Percentiles rank a stretch among this genome's conserved stretches.
phyloP scores from a whole-genome alignment of 1,140 invertebrate species.

The Drosophila kanapiae region DNA sequence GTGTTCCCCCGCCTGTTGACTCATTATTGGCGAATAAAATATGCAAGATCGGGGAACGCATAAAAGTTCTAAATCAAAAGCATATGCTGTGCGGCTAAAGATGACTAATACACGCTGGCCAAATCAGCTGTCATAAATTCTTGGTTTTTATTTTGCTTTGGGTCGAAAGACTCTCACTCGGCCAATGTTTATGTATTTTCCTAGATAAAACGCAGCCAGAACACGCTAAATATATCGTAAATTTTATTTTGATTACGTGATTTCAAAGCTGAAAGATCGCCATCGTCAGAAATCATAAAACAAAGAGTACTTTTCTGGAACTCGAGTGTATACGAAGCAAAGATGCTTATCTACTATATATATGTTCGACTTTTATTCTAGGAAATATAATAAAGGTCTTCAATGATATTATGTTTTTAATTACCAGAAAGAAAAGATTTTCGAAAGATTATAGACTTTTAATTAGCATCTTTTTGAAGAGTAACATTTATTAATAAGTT shows the following conservation, averaged over 20 bases:
- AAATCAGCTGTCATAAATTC: constrained; percentile 64
- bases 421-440: no score
- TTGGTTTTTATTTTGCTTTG: constrained; percentile 58
- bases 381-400: neutral
- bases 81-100: constrained; percentile 40
- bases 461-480: neutral
- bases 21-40: constrained; percentile 39
- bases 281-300: constrained; percentile 2
- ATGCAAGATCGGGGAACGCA: constrained; percentile 20
- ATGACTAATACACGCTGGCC: constrained; percentile 60
- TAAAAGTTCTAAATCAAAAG: constrained; percentile 48
- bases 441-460: no score
- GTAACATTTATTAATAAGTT: neutral
- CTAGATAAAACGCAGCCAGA: constrained; percentile 43
- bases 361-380: neutral
- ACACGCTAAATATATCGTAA: constrained; percentile 36
- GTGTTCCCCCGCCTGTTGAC: constrained; percentile 35
- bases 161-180: constrained; percentile 45
- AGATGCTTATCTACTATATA: neutral
- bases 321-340: neutral
- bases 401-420: no score
- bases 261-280: constrained; percentile 16
- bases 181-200: constrained; percentile 32
- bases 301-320: neutral
- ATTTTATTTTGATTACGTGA: constrained; percentile 46